phyloP scores from a whole-genome alignment of 1,140 invertebrate genomes.

The Scaptomyza pallida region DNA sequence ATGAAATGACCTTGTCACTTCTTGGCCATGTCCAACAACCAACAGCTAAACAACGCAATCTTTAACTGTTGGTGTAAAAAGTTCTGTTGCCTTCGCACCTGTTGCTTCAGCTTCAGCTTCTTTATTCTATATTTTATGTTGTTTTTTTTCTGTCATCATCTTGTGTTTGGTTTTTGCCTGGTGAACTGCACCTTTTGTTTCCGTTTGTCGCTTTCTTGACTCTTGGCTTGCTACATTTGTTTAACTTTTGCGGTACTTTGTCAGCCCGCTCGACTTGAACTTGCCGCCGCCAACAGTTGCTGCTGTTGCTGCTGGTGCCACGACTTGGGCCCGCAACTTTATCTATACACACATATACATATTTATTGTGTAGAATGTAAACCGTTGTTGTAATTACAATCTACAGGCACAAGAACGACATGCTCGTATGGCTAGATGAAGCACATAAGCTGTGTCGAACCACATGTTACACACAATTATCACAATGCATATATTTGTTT shows the following conservation, averaged over 20 bases:
- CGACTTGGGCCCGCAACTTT: constrained; percentile 57
- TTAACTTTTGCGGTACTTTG: constrained; percentile 80
- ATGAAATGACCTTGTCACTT: constrained; percentile 56
- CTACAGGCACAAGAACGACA: background rate
- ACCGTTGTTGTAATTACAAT: constrained; percentile 64
- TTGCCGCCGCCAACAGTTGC: constrained; percentile 46
- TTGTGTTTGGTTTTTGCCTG: constrained; percentile 7
- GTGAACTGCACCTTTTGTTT: constrained; percentile 31
- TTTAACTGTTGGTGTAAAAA: too few relatives aligned
- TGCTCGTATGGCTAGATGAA: constrained; percentile 12
- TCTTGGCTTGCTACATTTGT: constrained; percentile 67
- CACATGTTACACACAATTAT: constrained; percentile 6
- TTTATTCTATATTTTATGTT: too few relatives aligned
- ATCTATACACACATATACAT: constrained; percentile 41
- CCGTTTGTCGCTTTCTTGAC: constrained; percentile 12
- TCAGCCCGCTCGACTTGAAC: constrained; percentile 77
- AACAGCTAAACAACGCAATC: constrained; percentile 19
- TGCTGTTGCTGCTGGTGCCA: constrained; percentile 26
- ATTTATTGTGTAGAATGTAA: constrained; percentile 57
- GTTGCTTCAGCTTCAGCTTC: too few relatives aligned
- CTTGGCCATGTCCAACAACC: constrained; percentile 34
- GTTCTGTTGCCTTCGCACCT: too few relatives aligned
- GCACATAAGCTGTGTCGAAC: constrained; percentile 8
- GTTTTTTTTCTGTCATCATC: constrained; percentile 11
- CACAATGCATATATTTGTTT: constrained; percentile 15